Conservation (phyloP, 2,113 vertebrate genomes). For the Bubo bubo region DNA sequence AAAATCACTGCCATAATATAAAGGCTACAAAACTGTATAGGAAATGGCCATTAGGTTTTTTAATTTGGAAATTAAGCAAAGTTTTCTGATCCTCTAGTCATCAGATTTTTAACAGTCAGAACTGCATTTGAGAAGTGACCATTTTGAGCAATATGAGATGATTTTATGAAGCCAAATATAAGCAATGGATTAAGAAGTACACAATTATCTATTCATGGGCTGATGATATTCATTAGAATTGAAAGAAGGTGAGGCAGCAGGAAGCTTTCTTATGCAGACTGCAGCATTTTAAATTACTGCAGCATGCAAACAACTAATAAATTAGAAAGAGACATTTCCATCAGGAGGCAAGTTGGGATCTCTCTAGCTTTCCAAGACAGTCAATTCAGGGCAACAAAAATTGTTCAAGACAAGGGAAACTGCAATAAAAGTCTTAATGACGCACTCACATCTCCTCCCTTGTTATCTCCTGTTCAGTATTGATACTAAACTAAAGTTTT, state of each 20-base stretch:
- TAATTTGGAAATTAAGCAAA: not conserved
- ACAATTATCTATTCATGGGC: not conserved
- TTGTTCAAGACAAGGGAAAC: not conserved
- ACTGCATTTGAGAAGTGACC: not conserved
- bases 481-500: constrained; percentile 34
- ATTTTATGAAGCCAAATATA: not conserved
- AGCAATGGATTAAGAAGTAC: not conserved
- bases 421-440: not conserved
- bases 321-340: not conserved
- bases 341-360: not conserved
- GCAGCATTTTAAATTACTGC: not conserved
- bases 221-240: not conserved
- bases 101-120: not conserved
- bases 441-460: not conserved
- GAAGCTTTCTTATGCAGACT: not conserved
- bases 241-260: not conserved
- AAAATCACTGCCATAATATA: not conserved
- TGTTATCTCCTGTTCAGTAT: not conserved
- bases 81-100: not conserved
- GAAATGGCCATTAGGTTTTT: not conserved
- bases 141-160: not conserved
- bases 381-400: not conserved
- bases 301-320: not conserved
- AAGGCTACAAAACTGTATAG: not conserved
- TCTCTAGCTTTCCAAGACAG: not conserved